Conservation (phyloP, 2,888 invertebrate species). For the Ochropacha duplaris region DNA sequence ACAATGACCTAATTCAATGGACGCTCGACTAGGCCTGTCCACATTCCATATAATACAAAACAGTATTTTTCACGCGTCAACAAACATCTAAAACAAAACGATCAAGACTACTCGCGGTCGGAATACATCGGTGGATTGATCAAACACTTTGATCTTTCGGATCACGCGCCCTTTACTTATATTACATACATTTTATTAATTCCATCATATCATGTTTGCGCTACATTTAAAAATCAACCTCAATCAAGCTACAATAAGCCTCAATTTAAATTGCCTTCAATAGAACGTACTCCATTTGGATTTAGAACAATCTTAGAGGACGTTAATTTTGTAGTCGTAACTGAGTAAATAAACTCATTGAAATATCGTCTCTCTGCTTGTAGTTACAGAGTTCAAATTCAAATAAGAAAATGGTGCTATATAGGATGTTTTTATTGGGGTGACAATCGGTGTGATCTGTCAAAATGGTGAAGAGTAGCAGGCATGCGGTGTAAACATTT, state of each 20-base stretch:
- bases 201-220: constrained; percentile 37
- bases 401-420: neutral
- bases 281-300: neutral
- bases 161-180: constrained; percentile 78
- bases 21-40: neutral
- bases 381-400: neutral
- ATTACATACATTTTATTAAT: constrained; percentile 61
- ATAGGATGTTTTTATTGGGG: constrained; percentile 17
- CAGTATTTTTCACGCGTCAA: constrained; percentile 1
- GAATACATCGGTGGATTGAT: constrained; percentile 63
- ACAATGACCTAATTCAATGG: neutral
- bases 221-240: constrained; percentile 14
- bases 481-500: constrained; percentile 70
- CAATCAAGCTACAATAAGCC: constrained; percentile 2
- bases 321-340: neutral
- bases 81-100: constrained; percentile 38
- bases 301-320: neutral
- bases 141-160: constrained; percentile 74
- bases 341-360: neutral
- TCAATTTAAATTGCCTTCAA: constrained; percentile 10
- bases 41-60: constrained; percentile 3
- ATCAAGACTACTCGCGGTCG: constrained; percentile 56
- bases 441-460: constrained; percentile 59
- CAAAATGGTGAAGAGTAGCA: constrained; percentile 77
- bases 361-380: neutral